phyloP scores from a whole-genome alignment of 2,797 vertebrate species.

The Crenuchus spilurus region DNA sequence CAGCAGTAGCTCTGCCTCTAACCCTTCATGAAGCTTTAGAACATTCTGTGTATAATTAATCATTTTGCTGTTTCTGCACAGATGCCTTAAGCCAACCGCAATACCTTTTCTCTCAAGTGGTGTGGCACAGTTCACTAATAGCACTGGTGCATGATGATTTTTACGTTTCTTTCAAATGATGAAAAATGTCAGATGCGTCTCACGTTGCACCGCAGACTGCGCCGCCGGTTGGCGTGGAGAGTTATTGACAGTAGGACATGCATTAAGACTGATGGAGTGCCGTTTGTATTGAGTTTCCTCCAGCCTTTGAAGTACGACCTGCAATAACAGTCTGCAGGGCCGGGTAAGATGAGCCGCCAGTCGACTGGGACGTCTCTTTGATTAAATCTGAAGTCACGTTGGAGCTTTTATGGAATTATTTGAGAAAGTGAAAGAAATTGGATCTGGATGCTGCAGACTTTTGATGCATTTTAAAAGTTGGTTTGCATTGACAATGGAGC shows the following conservation, averaged over 20 bases:
- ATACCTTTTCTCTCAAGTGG: neutral
- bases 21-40: conserved; percentile 38
- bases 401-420: conserved; percentile 19
- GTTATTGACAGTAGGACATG: conserved; percentile 32
- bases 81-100: neutral
- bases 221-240: conserved; percentile 8
- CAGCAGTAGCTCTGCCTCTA: no score
- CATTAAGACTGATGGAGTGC: conserved; percentile 40
- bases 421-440: conserved; percentile 14
- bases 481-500: neutral
- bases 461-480: conserved; percentile 3
- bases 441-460: neutral
- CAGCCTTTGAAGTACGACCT: conserved; percentile 37
- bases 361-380: conserved; percentile 13
- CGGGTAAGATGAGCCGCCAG: conserved; percentile 14
- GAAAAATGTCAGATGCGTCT: conserved; percentile 32
- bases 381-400: conserved; percentile 32
- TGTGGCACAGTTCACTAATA: conserved; percentile 5
- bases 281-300: conserved; percentile 40
- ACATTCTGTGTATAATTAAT: neutral
- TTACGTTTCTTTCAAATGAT: conserved; percentile 13
- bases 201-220: conserved; percentile 19
- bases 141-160: neutral
- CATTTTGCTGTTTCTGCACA: conserved; percentile 24
- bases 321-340: conserved; percentile 29